These are phyloP conservation scores for Nannobrachium achirus DNA, from an alignment of 2,113 vertebrate genomes.

Conservation along the genomic window DNA sequence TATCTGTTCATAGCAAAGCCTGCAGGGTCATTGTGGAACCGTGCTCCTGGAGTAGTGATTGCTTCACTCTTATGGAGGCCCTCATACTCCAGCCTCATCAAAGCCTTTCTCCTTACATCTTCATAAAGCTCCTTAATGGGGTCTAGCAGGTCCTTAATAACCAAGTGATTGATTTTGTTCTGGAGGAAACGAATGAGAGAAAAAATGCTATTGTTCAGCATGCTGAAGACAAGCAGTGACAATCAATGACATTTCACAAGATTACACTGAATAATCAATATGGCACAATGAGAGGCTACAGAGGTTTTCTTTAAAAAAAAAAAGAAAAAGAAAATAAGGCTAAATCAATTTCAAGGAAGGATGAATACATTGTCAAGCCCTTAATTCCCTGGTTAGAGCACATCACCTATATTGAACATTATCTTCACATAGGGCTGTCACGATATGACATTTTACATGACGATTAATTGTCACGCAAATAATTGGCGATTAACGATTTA, in stretches of 20 bases:
- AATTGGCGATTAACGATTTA: too few species aligned
- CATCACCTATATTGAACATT: too few species aligned
- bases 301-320: background rate
- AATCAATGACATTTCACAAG: background rate
- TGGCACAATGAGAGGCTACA: background rate
- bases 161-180: slow-evolving; percentile 99
- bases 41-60: slow-evolving; percentile 94
- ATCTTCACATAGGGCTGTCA: too few species aligned
- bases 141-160: slow-evolving; percentile 96
- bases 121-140: slow-evolving; percentile 98
- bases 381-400: background rate
- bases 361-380: background rate
- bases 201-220: background rate
- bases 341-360: background rate
- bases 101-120: slow-evolving; percentile 95
- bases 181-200: slow-evolving; percentile 68
- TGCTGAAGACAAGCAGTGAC: background rate
- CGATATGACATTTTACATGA: too few species aligned
- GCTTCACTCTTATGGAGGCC: slow-evolving; percentile 98
- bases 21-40: slow-evolving; percentile 96
- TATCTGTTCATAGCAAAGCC: slow-evolving; percentile 99
- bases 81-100: slow-evolving; percentile 98
- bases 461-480: too few species aligned
- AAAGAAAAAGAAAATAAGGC: background rate
- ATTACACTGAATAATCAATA: slow-evolving; percentile 7